Percentiles rank a stretch among this genome's conserved stretches.
These are phyloP conservation scores for Lithophane leautieri DNA, from an alignment of 2,888 invertebrate genomes.

Conservation along the genomic window DNA sequence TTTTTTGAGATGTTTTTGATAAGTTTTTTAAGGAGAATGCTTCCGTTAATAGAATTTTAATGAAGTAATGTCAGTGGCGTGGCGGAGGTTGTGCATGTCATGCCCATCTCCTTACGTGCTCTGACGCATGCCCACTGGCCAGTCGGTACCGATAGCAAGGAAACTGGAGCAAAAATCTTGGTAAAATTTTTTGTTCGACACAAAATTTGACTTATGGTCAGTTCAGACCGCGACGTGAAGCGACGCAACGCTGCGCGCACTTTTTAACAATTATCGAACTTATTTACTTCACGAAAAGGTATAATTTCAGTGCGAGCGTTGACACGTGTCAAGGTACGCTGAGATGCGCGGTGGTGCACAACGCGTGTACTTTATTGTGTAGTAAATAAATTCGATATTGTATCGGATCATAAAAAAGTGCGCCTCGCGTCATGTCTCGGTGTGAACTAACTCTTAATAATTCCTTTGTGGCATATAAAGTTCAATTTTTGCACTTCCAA, in stretches of 20 bases:
- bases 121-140: conserved; percentile 77
- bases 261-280: no score
- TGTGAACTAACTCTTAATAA: no score
- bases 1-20: conserved; percentile 55
- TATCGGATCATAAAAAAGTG: no score
- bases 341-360: no score
- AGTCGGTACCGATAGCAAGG: conserved; percentile 72
- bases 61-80: conserved; percentile 87
- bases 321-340: no score
- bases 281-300: no score
- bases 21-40: conserved; percentile 82
- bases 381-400: no score
- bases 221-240: no score
- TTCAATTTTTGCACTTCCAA: background rate
- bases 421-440: no score
- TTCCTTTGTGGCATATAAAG: background rate
- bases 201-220: background rate
- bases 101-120: conserved; percentile 88
- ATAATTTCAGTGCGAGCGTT: no score
- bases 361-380: no score
- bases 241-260: no score
- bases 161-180: conserved; percentile 68
- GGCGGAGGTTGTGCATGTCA: conserved; percentile 87
- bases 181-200: background rate
- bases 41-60: conserved; percentile 90